These are phyloP conservation scores for Pedetes capensis DNA, from an alignment of 2,113 vertebrate species.

Conservation along the genomic window DNA sequence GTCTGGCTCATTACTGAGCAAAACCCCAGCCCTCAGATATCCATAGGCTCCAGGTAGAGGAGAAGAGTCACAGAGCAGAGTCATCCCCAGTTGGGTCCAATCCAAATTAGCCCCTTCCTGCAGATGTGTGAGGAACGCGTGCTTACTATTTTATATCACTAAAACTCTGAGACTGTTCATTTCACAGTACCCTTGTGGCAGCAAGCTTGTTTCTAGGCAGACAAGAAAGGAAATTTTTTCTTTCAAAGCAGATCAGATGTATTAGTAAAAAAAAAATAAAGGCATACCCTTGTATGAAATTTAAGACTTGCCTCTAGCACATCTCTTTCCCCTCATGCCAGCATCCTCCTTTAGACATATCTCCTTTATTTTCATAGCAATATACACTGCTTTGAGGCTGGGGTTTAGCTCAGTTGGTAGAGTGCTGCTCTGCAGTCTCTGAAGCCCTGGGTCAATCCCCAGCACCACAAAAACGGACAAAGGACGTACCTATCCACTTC, in stretches of 20 bases:
- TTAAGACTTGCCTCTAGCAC: background rate
- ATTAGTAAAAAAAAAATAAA: background rate
- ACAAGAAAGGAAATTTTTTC: background rate
- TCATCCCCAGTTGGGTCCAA: background rate
- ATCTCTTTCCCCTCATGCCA: background rate
- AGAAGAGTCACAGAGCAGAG: background rate
- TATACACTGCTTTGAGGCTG: fast-evolving
- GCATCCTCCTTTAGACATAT: background rate
- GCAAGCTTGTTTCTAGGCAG: background rate
- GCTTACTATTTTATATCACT: background rate
- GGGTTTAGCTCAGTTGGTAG: too few relatives aligned
- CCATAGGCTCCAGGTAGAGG: background rate
- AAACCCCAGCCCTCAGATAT: background rate
- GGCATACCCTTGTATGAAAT: background rate
- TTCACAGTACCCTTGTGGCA: background rate
- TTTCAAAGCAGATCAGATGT: background rate
- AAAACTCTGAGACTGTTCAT: background rate
- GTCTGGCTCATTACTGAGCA: too few relatives aligned
- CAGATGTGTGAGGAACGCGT: too few relatives aligned
- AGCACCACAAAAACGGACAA: too few relatives aligned
- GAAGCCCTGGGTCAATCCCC: too few relatives aligned
- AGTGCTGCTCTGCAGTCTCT: too few relatives aligned
- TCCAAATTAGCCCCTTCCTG: background rate
- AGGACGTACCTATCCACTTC: too few relatives aligned
- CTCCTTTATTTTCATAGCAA: background rate